Evolutionary conservation across 2,113 vertebrate genomes (phyloP).

Genomic region (Talpa occidentalis): DNA sequence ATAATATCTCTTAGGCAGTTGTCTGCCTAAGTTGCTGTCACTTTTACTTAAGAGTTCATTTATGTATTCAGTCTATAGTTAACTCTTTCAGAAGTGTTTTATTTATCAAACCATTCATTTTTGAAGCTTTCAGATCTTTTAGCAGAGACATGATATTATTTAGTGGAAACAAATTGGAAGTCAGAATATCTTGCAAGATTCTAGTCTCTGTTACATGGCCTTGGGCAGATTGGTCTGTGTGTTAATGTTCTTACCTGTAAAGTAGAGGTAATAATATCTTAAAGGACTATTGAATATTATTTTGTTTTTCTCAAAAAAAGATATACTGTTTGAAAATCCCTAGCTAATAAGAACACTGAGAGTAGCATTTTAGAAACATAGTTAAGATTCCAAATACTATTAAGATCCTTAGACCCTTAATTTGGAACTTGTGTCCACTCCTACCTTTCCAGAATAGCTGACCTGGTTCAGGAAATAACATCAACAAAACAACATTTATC

Average conservation of each 20-base stretch:
- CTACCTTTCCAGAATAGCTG: neutral
- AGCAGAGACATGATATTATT: neutral
- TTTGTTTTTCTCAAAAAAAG: constrained; percentile 36
- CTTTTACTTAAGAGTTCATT: constrained; percentile 26
- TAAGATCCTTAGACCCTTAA: neutral
- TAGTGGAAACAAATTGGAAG: neutral
- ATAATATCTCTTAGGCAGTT: neutral
- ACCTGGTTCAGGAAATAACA: neutral
- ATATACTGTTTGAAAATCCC: constrained; percentile 4
- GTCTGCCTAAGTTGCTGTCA: neutral
- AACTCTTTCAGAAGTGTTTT: neutral
- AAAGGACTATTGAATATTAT: neutral
- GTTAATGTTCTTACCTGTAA: neutral
- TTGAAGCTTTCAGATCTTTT: constrained; percentile 15
- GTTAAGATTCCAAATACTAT: neutral
- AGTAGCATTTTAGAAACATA: constrained; percentile 17
- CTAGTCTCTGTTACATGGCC: neutral
- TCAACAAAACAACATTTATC: neutral
- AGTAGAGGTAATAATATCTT: neutral
- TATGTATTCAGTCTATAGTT: neutral
- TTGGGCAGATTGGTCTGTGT: neutral
- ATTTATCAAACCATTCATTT: neutral
- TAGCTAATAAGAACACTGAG: neutral
- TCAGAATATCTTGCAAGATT: neutral
- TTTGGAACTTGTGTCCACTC: neutral